phyloP scores from a whole-genome alignment of 1,140 invertebrate species.

The Drosophila albomicans region DNA sequence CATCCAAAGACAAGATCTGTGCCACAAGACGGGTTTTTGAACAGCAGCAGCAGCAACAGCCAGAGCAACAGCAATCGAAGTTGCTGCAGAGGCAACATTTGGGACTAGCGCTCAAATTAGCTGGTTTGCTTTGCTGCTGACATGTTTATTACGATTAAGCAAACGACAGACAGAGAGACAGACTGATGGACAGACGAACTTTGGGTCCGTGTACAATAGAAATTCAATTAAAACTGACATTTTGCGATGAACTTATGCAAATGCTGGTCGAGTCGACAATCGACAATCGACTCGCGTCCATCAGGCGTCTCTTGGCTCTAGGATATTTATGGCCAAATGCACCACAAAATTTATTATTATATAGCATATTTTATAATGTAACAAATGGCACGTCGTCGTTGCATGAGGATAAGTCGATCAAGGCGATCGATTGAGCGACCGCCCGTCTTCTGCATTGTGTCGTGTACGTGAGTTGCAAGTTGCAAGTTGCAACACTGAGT shows the following conservation, averaged over 20 bases:
- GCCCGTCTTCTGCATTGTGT: background rate
- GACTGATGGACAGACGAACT: constrained; percentile 34
- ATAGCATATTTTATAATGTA: constrained; percentile 64
- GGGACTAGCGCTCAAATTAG: constrained; percentile 68
- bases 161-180: background rate
- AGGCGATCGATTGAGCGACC: constrained; percentile 41
- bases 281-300: constrained; percentile 49
- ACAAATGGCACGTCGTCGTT: constrained; percentile 63
- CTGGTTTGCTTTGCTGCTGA: constrained; percentile 59
- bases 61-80: background rate
- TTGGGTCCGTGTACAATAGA: constrained; percentile 67
- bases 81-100: constrained; percentile 11
- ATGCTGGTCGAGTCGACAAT: constrained; percentile 29
- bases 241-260: constrained; percentile 74
- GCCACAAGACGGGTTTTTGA: constrained; percentile 44
- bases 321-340: constrained; percentile 69
- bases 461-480: constrained; percentile 47
- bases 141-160: constrained; percentile 74
- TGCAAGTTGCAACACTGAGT: background rate
- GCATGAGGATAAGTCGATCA: constrained; percentile 26
- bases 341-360: constrained; percentile 71
- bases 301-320: constrained; percentile 53
- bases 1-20: constrained; percentile 51
- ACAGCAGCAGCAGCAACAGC: constrained; percentile 8
- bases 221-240: constrained; percentile 83